Evolutionary conservation across 2,797 vertebrate species (phyloP), one percentile per base, ranked within the genome.

Genomic region (Hyperoplus immaculatus): DNA sequence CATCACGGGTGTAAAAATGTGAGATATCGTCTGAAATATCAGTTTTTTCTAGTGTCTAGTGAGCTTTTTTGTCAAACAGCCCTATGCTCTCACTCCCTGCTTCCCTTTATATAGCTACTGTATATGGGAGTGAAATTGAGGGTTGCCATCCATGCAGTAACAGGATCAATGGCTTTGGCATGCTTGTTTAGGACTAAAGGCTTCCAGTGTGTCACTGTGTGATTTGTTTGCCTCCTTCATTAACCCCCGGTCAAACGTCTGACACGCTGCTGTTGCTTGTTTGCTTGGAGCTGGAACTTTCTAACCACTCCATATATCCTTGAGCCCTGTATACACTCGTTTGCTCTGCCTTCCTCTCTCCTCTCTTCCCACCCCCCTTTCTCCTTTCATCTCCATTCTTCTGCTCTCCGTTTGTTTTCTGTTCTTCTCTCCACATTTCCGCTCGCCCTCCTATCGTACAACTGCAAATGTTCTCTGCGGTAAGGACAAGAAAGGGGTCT

Each of bases 161-260:
- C 64, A 43, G 70, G 75, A 89, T 92, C 87, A 85, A 68, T 89
- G 75, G 72, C 70, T 85, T 70, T 50, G 45, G 43, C 68, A 43
- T 83, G 85, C 77, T 90, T 89, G 66, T 87, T 88, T 76, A 89
- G 72, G 77, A 72, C 62, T 61, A 49, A 81, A 79, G 81, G 77
- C 77, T 76, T 83, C 49, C 64, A 79, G 61, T 77, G 74, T 86
- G 88, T 87, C 77, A 68, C 70, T 74, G 74, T 85, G 78, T 73
- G 76, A 88, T 88, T 82, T 92, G 81, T 93, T 91, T 91, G 78
- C 80, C 77, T 61, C 62, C 3, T 89, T 88, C 86, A 86, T 92
- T 90, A 87, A 88, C 85, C 80, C 69, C 64, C 75, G 76, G 78
- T 84, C 87, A 87, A 86, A 77, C 13, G 8, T 77, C 79, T 80